These are phyloP conservation scores for Tenodera sinensis DNA, from an alignment of 2,888 invertebrate species.

Conservation along the genomic window DNA sequence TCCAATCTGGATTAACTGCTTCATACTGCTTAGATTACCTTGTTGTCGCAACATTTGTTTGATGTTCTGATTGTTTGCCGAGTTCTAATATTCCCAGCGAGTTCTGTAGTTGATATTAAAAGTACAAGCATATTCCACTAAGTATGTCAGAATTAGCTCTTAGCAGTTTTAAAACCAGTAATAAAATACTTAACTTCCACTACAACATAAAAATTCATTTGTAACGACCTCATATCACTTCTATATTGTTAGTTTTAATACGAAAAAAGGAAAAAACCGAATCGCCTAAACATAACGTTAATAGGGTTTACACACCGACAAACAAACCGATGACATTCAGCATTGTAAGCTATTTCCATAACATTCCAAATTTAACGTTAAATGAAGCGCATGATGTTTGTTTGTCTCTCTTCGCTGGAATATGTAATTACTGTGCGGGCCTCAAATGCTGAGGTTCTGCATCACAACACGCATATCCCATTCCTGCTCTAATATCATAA, in stretches of 20 bases:
- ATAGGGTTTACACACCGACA: background rate
- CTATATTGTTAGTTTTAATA: background rate
- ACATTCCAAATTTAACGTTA: background rate
- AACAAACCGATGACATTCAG: background rate
- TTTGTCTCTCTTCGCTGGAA: background rate
- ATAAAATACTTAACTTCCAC: too few species aligned
- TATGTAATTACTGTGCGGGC: background rate
- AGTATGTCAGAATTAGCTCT: rapidly evolving
- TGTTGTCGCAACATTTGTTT: too few species aligned
- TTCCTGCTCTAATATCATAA: background rate
- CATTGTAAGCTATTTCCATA: background rate
- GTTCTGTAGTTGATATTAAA: too few species aligned
- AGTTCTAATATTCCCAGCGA: too few species aligned
- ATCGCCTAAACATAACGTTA: background rate
- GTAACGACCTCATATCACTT: background rate
- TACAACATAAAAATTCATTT: background rate
- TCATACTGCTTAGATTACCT: too few species aligned
- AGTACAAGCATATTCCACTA: too few species aligned
- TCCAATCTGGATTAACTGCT: too few species aligned
- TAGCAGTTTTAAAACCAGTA: too few species aligned
- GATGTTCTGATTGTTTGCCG: too few species aligned
- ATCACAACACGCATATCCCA: background rate
- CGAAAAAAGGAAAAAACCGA: background rate
- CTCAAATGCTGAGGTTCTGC: too few species aligned
- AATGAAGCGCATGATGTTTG: background rate